These are phyloP conservation scores for Hephaestus fuliginosus DNA, from an alignment of 2,797 vertebrate genomes.

Conservation along the genomic window DNA sequence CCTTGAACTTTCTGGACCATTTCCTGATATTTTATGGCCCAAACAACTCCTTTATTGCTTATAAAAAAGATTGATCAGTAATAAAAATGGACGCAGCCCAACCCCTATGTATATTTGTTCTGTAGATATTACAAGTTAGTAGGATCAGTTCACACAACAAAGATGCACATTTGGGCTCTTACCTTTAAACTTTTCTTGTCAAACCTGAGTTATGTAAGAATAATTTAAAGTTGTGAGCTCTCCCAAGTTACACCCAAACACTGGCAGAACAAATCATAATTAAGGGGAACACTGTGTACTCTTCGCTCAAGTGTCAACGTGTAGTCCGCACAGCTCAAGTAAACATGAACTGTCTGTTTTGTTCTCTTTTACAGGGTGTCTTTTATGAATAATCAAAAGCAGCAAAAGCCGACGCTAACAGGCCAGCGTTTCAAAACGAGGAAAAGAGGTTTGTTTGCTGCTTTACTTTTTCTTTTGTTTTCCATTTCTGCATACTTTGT, in stretches of 20 bases:
- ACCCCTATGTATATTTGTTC: too few relatives aligned
- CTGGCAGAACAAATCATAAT: conserved; percentile 6
- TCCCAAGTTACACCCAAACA: conserved; percentile 2
- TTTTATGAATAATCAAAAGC: conserved; percentile 99
- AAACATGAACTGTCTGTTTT: conserved; percentile 9
- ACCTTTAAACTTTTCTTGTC: background rate
- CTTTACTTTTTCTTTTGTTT: background rate
- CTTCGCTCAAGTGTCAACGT: background rate
- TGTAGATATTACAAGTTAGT: too few relatives aligned
- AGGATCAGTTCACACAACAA: background rate
- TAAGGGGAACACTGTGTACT: background rate
- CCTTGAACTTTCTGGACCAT: too few relatives aligned
- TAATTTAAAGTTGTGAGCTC: background rate
- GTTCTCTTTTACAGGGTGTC: conserved; percentile 87
- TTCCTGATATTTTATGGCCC: too few relatives aligned
- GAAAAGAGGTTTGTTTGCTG: conserved; percentile 92
- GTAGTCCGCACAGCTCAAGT: background rate
- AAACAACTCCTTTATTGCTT: too few relatives aligned
- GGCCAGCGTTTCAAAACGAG: conserved; percentile 99
- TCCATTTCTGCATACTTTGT: background rate
- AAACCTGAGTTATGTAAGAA: background rate
- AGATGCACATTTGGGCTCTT: background rate
- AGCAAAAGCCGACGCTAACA: conserved; percentile 99
- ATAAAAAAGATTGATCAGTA: too few relatives aligned
- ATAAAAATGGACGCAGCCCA: too few relatives aligned